Evolutionary conservation across 2,888 invertebrate species (phyloP).

Genomic region (Cetonia aurata): DNA sequence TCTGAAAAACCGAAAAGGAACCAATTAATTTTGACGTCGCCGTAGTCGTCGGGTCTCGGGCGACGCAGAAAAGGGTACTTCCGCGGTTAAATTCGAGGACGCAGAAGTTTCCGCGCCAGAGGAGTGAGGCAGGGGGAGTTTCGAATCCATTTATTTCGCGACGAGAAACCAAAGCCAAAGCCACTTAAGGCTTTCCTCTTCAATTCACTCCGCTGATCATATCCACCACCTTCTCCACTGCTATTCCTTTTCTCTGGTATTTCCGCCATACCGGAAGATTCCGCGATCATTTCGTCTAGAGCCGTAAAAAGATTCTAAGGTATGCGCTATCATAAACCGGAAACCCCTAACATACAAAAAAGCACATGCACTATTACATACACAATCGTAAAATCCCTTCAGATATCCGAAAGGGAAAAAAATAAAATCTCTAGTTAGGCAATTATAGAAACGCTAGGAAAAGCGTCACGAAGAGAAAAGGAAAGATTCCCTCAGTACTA

Average conservation of each 20-base stretch:
- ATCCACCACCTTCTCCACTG: constrained; percentile 32
- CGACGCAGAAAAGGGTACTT: constrained; percentile 24
- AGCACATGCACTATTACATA: no score
- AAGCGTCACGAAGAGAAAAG: constrained; percentile 1
- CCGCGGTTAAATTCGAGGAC: constrained; percentile 29
- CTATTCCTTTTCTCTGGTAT: constrained; percentile 52
- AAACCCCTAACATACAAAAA: no score
- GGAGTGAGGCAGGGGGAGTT: constrained; percentile 22
- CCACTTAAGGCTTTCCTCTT: constrained; percentile 61
- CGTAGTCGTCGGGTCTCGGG: constrained; percentile 2
- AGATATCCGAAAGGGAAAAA: no score
- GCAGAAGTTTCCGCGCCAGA: constrained; percentile 11
- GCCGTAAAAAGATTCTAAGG: background rate
- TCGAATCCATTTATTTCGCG: constrained; percentile 57
- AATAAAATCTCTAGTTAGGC: background rate
- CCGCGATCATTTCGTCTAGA: constrained; percentile 49
- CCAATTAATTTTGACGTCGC: constrained; percentile 29
- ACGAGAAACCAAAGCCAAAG: constrained; percentile 61
- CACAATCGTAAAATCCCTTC: no score
- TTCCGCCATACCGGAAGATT: constrained; percentile 47
- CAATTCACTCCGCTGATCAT: constrained; percentile 59
- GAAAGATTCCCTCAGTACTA: background rate
- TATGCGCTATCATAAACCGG: background rate
- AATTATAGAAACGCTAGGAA: constrained; percentile 1
- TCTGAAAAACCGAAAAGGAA: constrained; percentile 19